Evolutionary conservation across 2,797 vertebrate species (phyloP), one percentile per base, ranked within the genome.

Genomic region (Acropternis orthonyx): DNA sequence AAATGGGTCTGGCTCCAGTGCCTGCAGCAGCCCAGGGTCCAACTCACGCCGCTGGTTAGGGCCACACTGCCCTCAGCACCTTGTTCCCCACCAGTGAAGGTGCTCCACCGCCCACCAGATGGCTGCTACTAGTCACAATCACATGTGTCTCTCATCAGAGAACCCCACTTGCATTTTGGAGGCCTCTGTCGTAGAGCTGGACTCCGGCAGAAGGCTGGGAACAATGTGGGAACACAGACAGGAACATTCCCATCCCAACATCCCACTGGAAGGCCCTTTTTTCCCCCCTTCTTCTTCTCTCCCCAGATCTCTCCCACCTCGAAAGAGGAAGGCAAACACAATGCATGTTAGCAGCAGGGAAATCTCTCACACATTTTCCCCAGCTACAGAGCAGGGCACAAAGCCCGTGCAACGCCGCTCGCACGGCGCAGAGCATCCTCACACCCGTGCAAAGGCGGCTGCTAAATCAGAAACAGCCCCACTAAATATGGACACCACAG

Each of bases 361-460:
- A 97, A 96, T 85, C 67, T 88, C 96, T 95, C 92, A 44, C 93
- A 96, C 92, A 96, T 97, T 95, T 93, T 93, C 91, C 96, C 65
- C 48, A 90, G 62, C 87, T 96, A 89, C 93, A 93, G 91, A 95
- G 39, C 52, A 93, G 83, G 74, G 65, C 63, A 52, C 83, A 92
- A 65, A 96, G 94, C 79, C 73, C 8, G 10, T 78, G 74, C 72
- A 82, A 52, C 66, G 28, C 30, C 0, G 22, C 68, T 91, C 68
- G 73, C 87, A 85, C 4, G 34, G 66, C 2, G 0, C 27, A 37
- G 80, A 85, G 58, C 71, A 43, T 91, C 94, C 79, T 94, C 91
- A 90, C 73, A 51, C 27, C 74, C 91, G 12, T 78, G 88, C 89
- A 78, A 94, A 94, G 63, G 71, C 84, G 6, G 74, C 74, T 85